Base-by-base conservation (phyloP, 2,113 vertebrate genomes). In the Bubalus kerabau region DNA sequence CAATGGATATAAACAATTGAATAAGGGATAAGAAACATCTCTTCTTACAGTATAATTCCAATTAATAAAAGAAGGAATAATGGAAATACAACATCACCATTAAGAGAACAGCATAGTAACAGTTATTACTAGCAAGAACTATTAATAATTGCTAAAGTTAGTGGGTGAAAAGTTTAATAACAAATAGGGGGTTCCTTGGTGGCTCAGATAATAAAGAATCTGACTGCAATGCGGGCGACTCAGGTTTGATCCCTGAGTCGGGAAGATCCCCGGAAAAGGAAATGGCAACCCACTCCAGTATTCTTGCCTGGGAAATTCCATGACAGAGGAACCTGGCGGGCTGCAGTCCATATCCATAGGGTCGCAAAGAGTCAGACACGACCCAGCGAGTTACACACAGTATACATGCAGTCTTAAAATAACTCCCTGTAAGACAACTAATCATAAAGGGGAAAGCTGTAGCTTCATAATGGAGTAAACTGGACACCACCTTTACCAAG, bases 131-230 rank as follows among this genome's bases (percentile, higher is more conserved):
- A 43, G 17, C 46, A 78, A 60, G 54, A 57, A 26, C 7, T 43
- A 40, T 36, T 30, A 7, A 1, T 40, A 90, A 71, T 26, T 87
- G 30, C 7, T 64, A 30, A 76, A 60, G 71, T 78, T 32, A 80
- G 84, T 30, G 30, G 14, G 10, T 46, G 4, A 54, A 59, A 87
- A 48, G 12, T 85, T 60, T 83, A 26, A 40, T 40, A 50, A 96
- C 84, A 87, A 67, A 30, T 9, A 74, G 56, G 10, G 19, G n/a
- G 9, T 23, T 71, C n/a, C 19, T 71, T 71, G 10, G 19, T 71
- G n/a, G 67, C n/a, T 71, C 67, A 71, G 67, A 71, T 71, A 71
- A 71, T 36, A 71, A 71, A 71, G n/a, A 71, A 71, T 71, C 67
- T 71, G 19, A n/a, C 67, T 71, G 67, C 19, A 71, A 23, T 13